Evolutionary conservation across 2,113 vertebrate species (phyloP).

Genomic region (Sinocyclocheilus maitianheensis): DNA sequence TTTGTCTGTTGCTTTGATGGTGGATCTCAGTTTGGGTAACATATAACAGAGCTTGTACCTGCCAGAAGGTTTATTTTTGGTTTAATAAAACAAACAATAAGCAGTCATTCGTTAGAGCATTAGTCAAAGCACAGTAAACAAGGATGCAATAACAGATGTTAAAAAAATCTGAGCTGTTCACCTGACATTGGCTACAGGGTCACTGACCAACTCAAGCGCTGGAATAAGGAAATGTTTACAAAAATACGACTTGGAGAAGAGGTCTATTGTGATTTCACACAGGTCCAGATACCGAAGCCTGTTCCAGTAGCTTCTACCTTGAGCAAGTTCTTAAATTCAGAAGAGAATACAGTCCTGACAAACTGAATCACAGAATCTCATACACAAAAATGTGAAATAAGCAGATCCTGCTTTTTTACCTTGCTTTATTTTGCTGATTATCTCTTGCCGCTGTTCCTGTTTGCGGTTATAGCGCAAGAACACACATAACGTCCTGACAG

Average conservation of each 20-base stretch:
- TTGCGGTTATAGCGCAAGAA: conserved; percentile 93
- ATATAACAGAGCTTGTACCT: conserved; percentile 86
- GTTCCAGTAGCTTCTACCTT: conserved; percentile 95
- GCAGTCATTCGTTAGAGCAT: not conserved
- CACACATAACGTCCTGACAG: conserved; percentile 88
- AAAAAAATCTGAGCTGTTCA: conserved; percentile 60
- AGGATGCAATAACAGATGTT: not conserved
- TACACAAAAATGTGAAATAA: not conserved
- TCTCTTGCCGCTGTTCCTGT: conserved; percentile 90
- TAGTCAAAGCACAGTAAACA: not conserved
- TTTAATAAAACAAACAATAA: not conserved
- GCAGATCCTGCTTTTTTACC: conserved; percentile 72
- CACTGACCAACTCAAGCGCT: conserved; percentile 88
- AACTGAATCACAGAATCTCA: not conserved
- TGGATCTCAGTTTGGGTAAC: conserved; percentile 88
- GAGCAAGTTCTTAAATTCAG: conserved; percentile 81
- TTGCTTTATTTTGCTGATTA: conserved; percentile 89
- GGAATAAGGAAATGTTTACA: conserved; percentile 91
- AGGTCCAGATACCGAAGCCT: conserved; percentile 92
- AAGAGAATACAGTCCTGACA: conserved; percentile 6
- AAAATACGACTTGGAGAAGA: conserved; percentile 95
- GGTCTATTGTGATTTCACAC: conserved; percentile 90
- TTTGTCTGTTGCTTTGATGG: conserved; percentile 87
- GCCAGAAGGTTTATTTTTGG: not conserved
- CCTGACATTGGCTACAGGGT: conserved; percentile 96